Evolutionary conservation across 2,113 vertebrate genomes (phyloP).

Genomic region (Pardalotus punctatus): DNA sequence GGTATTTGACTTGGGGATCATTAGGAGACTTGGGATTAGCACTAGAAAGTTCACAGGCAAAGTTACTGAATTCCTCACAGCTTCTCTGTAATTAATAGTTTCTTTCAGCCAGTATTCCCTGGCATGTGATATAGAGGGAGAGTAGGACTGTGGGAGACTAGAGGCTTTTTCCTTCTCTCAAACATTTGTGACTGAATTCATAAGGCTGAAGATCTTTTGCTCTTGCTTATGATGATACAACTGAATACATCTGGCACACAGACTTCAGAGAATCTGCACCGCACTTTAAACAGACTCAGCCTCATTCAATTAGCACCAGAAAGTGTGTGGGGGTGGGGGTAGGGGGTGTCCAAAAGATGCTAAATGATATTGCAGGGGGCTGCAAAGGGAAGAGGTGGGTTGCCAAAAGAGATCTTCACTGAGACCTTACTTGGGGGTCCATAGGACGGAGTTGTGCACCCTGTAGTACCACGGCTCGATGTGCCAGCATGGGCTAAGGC

Average conservation of each 20-base stretch:
- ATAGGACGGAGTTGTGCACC: neutral
- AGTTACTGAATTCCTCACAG: neutral
- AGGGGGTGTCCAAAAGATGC: neutral
- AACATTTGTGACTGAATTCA: neutral
- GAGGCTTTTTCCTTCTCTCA: neutral
- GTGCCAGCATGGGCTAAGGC: neutral
- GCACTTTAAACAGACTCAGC: neutral
- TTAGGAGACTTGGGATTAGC: neutral
- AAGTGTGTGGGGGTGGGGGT: rapidly evolving
- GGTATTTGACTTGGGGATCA: neutral
- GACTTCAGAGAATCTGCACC: neutral
- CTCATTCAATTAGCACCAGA: neutral
- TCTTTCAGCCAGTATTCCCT: neutral
- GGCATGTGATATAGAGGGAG: neutral
- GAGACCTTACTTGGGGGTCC: neutral
- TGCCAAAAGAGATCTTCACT: neutral
- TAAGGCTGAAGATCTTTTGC: neutral
- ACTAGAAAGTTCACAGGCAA: neutral
- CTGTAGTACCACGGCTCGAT: rapidly evolving
- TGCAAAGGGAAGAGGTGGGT: neutral
- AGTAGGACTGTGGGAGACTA: neutral
- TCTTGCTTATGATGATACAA: neutral
- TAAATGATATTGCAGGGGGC: neutral
- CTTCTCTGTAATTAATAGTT: neutral
- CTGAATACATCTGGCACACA: neutral